Evolutionary conservation across 2,797 vertebrate species (phyloP).

Genomic region (Enteromius afrohamiltoni): DNA sequence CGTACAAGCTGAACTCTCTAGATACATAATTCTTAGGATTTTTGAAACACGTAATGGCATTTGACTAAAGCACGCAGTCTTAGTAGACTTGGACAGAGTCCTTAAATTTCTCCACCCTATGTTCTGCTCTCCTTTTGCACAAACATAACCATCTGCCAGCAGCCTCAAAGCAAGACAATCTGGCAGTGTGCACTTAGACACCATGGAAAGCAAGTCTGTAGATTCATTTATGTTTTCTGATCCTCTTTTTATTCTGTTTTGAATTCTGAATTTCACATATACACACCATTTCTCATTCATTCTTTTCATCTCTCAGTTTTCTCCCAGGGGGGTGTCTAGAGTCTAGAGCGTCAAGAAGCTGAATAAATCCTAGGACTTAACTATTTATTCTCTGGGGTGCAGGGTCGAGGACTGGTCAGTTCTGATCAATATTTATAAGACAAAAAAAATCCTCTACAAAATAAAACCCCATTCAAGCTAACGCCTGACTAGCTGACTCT

Average conservation of each 20-base stretch:
- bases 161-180: conserved; percentile 7
- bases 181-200: conserved; percentile 16
- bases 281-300: background rate
- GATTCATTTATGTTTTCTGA: background rate
- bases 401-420: conserved; percentile 73
- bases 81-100: conserved; percentile 40
- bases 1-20: conserved; percentile 28
- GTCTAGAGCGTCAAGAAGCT: conserved; percentile 25
- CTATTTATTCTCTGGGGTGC: conserved; percentile 75
- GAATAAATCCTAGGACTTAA: conserved; percentile 65
- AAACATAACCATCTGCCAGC: conserved; percentile 41
- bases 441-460: conserved; percentile 67
- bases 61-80: conserved; percentile 23
- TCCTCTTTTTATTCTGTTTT: background rate
- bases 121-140: conserved; percentile 30
- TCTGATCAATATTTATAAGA: conserved; percentile 80
- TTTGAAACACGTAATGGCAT: conserved; percentile 33
- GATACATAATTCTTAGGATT: conserved; percentile 40
- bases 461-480: conserved; percentile 59
- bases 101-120: conserved; percentile 26
- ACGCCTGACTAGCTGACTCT: conserved; percentile 66
- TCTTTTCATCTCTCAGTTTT: background rate
- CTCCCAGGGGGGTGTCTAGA: background rate
- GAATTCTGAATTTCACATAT: background rate
- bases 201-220: background rate